phyloP scores from a whole-genome alignment of 1,140 invertebrate species.

The Galleria mellonella region DNA sequence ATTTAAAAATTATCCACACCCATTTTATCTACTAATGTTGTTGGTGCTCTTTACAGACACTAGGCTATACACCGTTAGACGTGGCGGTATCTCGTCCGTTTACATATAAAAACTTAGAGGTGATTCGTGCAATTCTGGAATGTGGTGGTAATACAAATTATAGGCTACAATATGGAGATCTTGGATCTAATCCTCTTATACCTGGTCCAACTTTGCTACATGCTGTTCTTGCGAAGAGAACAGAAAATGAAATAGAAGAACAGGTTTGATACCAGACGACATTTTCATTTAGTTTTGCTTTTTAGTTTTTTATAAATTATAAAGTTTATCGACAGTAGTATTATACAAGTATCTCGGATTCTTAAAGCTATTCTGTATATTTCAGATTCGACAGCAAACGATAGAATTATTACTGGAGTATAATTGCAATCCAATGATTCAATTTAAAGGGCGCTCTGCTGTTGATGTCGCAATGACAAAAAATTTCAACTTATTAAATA shows the following conservation, averaged over 20 bases:
- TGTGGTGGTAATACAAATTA: constrained; percentile 50
- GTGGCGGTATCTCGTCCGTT: constrained; percentile 48
- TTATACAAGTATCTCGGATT: no score
- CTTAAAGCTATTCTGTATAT: no score
- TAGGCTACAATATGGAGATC: constrained; percentile 14
- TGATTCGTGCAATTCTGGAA: constrained; percentile 49
- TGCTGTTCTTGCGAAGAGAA: constrained; percentile 31
- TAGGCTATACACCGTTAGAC: constrained; percentile 54
- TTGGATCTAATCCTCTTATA: neutral
- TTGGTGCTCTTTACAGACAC: constrained; percentile 21
- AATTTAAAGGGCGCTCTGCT: constrained; percentile 44
- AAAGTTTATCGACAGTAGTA: no score
- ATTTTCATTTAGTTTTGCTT: no score
- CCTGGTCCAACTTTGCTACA: constrained; percentile 50
- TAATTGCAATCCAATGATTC: constrained; percentile 29
- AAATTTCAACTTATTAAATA: constrained; percentile 28
- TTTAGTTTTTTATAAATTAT: no score
- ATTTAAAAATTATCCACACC: no score
- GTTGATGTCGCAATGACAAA: constrained; percentile 40
- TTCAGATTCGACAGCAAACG: constrained; percentile 36
- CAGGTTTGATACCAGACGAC: constrained; percentile 22
- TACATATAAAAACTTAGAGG: constrained; percentile 37
- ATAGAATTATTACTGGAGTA: constrained; percentile 40
- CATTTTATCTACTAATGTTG: constrained; percentile 3
- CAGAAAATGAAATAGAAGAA: constrained; percentile 32